These are phyloP conservation scores for Eupsilia transversa DNA, from an alignment of 2,888 invertebrate species.

Conservation along the genomic window DNA sequence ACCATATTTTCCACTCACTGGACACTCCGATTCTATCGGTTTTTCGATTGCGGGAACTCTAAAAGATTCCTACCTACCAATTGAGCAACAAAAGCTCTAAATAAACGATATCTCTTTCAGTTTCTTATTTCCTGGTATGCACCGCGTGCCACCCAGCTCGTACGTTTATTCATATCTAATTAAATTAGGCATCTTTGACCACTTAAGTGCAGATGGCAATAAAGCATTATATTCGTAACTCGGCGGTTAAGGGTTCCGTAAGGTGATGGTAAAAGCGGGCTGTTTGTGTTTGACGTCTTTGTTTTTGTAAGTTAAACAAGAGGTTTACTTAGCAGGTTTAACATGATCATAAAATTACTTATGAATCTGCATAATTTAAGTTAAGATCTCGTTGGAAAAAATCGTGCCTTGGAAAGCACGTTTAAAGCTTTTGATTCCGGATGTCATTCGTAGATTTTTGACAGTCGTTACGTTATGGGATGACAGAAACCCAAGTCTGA, in stretches of 20 bases:
- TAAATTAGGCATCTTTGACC: constrained; percentile 67
- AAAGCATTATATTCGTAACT: constrained; percentile 51
- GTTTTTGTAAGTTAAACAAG: neutral
- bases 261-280: neutral
- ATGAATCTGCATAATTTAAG: neutral
- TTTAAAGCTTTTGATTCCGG: no score
- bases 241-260: constrained; percentile 36
- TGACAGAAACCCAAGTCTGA: no score
- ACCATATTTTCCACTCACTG: neutral
- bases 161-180: constrained; percentile 60
- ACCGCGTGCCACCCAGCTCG: constrained; percentile 53
- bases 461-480: neutral
- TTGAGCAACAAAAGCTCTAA: constrained; percentile 24
- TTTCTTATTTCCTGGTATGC: constrained; percentile 44
- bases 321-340: neutral
- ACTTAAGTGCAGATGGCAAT: constrained; percentile 62
- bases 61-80: neutral
- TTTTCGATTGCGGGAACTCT: neutral
- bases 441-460: neutral
- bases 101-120: constrained; percentile 38
- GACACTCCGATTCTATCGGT: neutral
- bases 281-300: neutral
- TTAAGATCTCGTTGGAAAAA: no score
- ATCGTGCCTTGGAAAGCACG: no score
- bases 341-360: neutral